phyloP scores from a whole-genome alignment of 2,113 vertebrate genomes.

The Pardalotus punctatus region DNA sequence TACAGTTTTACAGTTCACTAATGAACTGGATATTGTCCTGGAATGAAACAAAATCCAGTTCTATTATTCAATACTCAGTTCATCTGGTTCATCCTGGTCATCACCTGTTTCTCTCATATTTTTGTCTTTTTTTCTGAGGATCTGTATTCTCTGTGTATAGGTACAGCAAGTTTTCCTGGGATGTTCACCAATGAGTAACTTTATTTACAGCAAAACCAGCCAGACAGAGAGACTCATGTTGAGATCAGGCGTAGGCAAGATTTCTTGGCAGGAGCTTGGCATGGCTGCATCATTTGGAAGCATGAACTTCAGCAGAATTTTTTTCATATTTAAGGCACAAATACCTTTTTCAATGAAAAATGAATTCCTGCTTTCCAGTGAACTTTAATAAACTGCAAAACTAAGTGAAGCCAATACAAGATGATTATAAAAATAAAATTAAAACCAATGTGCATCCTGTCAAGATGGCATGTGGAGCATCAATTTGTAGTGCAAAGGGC shows the following conservation, averaged over 20 bases:
- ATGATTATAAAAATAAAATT: not conserved
- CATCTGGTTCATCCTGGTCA: not conserved
- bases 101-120: not conserved
- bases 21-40: not conserved
- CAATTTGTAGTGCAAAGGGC: not conserved
- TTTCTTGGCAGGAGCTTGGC: conserved; percentile 7
- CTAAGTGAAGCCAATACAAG: not conserved
- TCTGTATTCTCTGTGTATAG: not conserved
- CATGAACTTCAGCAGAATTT: conserved; percentile 11
- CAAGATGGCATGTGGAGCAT: not conserved
- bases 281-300: not conserved
- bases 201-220: conserved; percentile 10
- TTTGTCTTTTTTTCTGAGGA: not conserved
- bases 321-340: not conserved
- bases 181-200: not conserved
- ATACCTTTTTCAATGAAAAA: not conserved
- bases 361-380: not conserved
- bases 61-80: not conserved
- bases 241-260: not conserved
- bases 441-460: not conserved
- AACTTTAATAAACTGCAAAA: not conserved
- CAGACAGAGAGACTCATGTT: not conserved
- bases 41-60: not conserved
- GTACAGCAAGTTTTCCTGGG: not conserved
- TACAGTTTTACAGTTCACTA: not conserved